These are phyloP conservation scores for Mormyrus hasselquistii DNA, from an alignment of 2,797 vertebrate genomes.

Conservation along the genomic window DNA sequence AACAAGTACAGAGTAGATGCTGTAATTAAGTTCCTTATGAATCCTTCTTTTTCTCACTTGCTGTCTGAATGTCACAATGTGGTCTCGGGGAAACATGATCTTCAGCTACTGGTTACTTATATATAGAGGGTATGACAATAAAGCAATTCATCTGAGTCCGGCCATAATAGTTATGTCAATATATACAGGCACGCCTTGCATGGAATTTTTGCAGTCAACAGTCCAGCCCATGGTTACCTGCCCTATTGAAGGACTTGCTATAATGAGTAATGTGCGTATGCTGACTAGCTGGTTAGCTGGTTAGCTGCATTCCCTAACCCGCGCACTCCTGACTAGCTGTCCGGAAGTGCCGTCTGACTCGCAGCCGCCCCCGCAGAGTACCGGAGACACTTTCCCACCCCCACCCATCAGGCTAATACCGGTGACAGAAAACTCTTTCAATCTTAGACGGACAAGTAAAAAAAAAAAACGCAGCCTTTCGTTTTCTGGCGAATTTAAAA, in stretches of 20 bases:
- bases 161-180: neutral
- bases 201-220: neutral
- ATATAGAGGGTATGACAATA: neutral
- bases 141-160: neutral
- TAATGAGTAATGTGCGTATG: neutral
- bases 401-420: neutral
- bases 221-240: neutral
- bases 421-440: neutral
- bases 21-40: neutral
- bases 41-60: neutral
- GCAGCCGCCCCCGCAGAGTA: neutral
- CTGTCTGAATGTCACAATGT: neutral
- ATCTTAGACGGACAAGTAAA: neutral
- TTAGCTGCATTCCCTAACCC: neutral
- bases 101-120: neutral
- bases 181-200: neutral
- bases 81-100: neutral
- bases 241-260: neutral
- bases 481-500: neutral
- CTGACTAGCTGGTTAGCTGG: neutral
- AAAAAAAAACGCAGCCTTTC: neutral
- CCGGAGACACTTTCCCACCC: neutral
- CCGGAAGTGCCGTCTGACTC: neutral
- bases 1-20: neutral
- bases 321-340: neutral